Conservation (phyloP, 2,888 invertebrate genomes). For the Cantharis rustica region DNA sequence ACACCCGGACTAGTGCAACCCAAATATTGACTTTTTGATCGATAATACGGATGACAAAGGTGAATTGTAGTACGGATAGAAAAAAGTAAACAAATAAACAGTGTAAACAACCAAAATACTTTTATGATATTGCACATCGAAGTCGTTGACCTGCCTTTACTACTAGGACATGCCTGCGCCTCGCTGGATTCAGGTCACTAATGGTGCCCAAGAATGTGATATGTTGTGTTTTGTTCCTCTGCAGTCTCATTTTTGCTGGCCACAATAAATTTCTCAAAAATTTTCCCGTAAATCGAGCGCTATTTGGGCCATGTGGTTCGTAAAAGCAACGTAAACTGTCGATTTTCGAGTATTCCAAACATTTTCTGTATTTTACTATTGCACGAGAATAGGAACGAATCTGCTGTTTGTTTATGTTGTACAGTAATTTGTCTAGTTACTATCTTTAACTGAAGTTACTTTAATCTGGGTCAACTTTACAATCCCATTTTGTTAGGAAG, state of each 20-base stretch:
- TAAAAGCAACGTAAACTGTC: not conserved
- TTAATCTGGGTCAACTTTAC: not conserved
- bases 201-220: conserved; percentile 32
- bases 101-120: conserved; percentile 28
- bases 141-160: conserved; percentile 27
- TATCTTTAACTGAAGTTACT: not conserved
- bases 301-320: not conserved
- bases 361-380: not conserved
- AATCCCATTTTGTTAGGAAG: not conserved
- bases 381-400: not conserved
- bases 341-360: not conserved
- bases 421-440: not conserved
- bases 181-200: conserved; percentile 32
- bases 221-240: conserved; percentile 8
- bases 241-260: not conserved
- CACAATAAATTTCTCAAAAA: not conserved
- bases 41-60: not conserved
- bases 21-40: not conserved
- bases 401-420: not conserved
- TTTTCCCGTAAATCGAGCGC: not conserved
- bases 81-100: conserved; percentile 27
- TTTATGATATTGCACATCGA: conserved; percentile 27
- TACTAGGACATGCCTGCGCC: conserved; percentile 32
- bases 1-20: not conserved
- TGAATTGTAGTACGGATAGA: not conserved